Percentiles rank a stretch among this genome's conserved stretches.
Evolutionary conservation across 2,797 vertebrate genomes (phyloP).

Genomic region (Tragopan temminckii): DNA sequence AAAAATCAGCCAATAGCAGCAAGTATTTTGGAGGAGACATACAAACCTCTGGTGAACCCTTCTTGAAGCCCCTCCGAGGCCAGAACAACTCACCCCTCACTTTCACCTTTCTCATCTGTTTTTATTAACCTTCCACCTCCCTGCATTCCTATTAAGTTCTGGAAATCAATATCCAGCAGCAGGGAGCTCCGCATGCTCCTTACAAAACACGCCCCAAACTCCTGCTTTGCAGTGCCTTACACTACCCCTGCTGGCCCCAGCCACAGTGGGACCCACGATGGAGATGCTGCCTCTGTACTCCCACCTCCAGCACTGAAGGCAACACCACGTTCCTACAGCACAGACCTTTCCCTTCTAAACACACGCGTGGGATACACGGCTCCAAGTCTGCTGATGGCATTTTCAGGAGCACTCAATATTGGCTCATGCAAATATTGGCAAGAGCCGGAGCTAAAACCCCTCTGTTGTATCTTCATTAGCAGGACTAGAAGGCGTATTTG

Average conservation of each 20-base stretch:
- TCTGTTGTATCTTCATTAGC: neutral
- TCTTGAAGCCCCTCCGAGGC: neutral
- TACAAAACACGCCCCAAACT: neutral
- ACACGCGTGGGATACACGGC: neutral
- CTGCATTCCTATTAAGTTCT: neutral
- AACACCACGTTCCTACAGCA: fast-evolving
- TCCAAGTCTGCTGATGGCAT: neutral
- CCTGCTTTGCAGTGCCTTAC: neutral
- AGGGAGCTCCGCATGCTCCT: neutral
- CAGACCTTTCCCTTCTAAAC: neutral
- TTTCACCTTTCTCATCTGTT: neutral
- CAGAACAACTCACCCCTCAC: neutral
- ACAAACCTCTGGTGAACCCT: neutral
- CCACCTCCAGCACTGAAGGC: neutral
- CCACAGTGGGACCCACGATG: fast-evolving
- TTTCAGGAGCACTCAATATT: neutral
- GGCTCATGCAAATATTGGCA: neutral
- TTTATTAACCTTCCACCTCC: neutral
- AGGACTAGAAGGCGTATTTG: neutral
- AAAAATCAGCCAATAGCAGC: neutral
- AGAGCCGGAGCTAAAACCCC: neutral
- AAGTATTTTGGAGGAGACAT: neutral
- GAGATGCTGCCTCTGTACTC: neutral
- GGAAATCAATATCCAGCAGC: neutral
- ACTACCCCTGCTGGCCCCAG: neutral